phyloP scores from a whole-genome alignment of 2,888 invertebrate species.

The Anorthoa munda region DNA sequence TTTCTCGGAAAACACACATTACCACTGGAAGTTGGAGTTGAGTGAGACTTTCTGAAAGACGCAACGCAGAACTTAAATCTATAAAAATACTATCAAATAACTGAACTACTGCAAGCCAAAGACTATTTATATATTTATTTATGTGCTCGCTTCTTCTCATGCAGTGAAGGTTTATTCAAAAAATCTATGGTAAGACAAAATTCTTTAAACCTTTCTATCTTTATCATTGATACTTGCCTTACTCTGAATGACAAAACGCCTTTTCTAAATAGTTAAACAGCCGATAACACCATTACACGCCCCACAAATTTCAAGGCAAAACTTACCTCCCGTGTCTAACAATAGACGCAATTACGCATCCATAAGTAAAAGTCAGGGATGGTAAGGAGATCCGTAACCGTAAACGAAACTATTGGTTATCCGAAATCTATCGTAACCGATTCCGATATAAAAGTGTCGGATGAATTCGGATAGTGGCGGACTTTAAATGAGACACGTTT shows the following conservation, averaged over 20 bases:
- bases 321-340: not conserved
- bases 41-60: no score
- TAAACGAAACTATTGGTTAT: not conserved
- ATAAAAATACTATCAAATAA: no score
- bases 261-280: not conserved
- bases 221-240: no score
- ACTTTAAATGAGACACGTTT: no score
- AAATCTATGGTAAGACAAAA: no score
- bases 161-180: no score
- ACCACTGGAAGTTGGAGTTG: not conserved
- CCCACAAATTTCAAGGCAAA: constrained; percentile 1
- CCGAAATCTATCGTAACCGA: not conserved
- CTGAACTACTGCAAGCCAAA: no score
- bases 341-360: constrained; percentile 36
- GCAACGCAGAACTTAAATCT: no score
- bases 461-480: no score
- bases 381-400: not conserved
- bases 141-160: no score
- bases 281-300: not conserved
- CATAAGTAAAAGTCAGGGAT: constrained; percentile 4
- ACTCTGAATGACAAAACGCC: not conserved
- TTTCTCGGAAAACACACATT: not conserved
- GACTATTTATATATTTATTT: no score
- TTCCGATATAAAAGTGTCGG: not conserved
- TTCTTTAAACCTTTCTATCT: no score